Percentiles rank a stretch among this genome's conserved stretches.
phyloP scores from a whole-genome alignment of 2,797 vertebrate species.

The Muscicapa striata region DNA sequence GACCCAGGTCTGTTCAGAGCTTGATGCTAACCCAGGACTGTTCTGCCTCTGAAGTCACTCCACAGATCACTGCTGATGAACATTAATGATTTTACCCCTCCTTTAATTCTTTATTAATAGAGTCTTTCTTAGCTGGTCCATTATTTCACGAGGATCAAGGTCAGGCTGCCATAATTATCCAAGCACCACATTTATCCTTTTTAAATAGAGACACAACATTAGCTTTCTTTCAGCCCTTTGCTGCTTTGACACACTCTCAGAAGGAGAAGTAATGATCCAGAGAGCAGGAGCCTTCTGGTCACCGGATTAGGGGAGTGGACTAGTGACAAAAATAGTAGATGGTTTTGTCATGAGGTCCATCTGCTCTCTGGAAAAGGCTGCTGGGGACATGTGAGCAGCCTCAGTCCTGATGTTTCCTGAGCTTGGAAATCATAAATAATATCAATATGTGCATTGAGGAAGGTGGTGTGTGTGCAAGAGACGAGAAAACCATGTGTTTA shows the following conservation, averaged over 20 bases:
- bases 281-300: constrained; percentile 55
- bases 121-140: constrained; percentile 27
- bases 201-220: constrained; percentile 39
- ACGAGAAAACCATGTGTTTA: accelerated
- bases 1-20: not conserved
- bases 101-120: constrained; percentile 64
- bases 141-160: constrained; percentile 54
- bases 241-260: constrained; percentile 2
- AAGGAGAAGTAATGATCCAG: constrained; percentile 54
- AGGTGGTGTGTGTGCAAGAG: not conserved
- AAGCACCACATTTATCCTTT: constrained; percentile 48
- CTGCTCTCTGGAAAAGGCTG: not conserved
- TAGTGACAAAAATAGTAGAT: not conserved
- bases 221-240: constrained; percentile 33
- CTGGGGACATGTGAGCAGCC: not conserved
- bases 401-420: not conserved
- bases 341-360: not conserved
- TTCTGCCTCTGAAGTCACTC: constrained; percentile 17
- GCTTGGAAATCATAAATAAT: not conserved
- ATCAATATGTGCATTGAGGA: not conserved
- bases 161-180: constrained; percentile 60
- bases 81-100: constrained; percentile 45
- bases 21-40: not conserved
- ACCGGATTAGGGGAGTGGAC: not conserved
- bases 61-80: constrained; percentile 46